Evolutionary conservation across 2,113 vertebrate genomes (phyloP).

Genomic region (Phocoena phocoena): DNA sequence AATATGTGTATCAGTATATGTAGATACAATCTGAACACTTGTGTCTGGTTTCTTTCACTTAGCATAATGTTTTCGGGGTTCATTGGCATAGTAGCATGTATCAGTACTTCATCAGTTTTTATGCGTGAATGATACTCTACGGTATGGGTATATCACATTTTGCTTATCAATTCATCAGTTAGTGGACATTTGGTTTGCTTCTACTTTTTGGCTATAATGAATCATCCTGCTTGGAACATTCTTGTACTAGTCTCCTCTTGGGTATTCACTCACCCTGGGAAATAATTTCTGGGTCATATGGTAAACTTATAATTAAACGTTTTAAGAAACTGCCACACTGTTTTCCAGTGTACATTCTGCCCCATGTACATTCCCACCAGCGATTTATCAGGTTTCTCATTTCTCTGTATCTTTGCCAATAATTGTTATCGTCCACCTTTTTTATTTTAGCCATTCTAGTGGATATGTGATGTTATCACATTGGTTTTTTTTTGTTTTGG

Average conservation of each 20-base stretch:
- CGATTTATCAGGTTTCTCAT: neutral
- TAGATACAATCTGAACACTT: neutral
- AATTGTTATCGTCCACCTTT: neutral
- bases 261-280: neutral
- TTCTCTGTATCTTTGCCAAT: neutral
- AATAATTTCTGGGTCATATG: neutral
- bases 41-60: neutral
- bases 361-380: neutral
- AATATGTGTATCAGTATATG: neutral
- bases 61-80: neutral
- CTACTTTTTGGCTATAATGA: neutral
- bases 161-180: neutral
- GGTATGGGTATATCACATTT: neutral
- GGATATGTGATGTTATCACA: neutral
- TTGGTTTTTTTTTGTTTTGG: too few species aligned
- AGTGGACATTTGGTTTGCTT: neutral
- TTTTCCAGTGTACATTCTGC: neutral
- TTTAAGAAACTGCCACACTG: neutral
- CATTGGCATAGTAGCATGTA: neutral
- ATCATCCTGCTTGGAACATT: neutral
- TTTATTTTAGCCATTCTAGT: neutral
- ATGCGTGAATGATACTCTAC: neutral
- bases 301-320: neutral
- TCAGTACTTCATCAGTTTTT: neutral
- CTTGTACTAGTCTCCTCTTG: neutral